phyloP scores from a whole-genome alignment of 2,113 vertebrate species.

The Serranochromis macrocephalus region DNA sequence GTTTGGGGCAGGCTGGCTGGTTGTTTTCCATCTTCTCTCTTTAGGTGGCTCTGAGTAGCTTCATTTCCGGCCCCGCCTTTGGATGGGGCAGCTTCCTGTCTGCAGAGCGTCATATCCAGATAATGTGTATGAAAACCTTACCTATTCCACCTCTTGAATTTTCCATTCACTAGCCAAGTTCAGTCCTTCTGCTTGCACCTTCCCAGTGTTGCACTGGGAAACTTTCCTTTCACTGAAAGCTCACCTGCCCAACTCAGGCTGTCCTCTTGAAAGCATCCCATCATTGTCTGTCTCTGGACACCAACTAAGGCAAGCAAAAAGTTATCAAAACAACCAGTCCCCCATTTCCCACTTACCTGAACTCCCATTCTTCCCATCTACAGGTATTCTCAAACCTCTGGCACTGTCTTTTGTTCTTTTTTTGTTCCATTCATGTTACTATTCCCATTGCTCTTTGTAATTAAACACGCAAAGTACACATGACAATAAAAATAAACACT shows the following conservation, averaged over 20 bases:
- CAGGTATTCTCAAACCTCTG: not conserved
- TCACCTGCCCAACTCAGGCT: not conserved
- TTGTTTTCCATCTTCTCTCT: not conserved
- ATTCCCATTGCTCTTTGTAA: not conserved
- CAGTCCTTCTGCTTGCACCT: not conserved
- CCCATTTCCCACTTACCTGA: not conserved
- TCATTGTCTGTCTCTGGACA: not conserved
- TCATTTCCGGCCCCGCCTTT: fast-evolving
- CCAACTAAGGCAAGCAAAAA: not conserved
- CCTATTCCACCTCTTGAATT: not conserved
- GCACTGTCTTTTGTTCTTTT: not conserved
- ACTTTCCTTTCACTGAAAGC: not conserved
- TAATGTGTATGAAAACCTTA: not conserved
- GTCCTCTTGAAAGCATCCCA: not conserved
- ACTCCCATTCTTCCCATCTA: not conserved
- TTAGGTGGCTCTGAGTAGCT: not conserved
- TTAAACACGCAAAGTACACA: not conserved
- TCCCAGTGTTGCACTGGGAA: not conserved
- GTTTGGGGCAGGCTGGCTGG: not conserved
- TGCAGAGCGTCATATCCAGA: not conserved
- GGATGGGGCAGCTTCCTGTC: not conserved
- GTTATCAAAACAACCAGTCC: not conserved
- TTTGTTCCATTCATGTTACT: not conserved
- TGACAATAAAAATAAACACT: not conserved
- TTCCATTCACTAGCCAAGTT: not conserved